Evolutionary conservation across 2,797 vertebrate genomes (phyloP).

Genomic region (Petrocephalus sullivani): DNA sequence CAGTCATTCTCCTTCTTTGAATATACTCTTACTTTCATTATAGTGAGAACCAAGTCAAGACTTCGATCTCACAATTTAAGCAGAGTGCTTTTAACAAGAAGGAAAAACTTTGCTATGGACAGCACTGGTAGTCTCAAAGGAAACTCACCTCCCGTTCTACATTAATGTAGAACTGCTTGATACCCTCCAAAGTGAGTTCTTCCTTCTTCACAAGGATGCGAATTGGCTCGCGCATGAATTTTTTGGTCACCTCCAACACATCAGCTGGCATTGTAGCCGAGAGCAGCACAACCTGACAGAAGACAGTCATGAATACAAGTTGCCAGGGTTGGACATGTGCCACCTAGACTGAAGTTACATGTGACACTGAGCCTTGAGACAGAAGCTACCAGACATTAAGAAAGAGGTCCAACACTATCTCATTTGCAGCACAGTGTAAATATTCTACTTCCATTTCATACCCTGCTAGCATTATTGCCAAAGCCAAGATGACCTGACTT

Average conservation of each 20-base stretch:
- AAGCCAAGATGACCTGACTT: slow-evolving; percentile 42
- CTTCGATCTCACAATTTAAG: slow-evolving; percentile 73
- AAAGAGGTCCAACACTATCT: slow-evolving; percentile 69
- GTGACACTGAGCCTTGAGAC: slow-evolving; percentile 65
- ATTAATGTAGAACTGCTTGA: slow-evolving; percentile 49
- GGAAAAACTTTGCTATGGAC: slow-evolving; percentile 18
- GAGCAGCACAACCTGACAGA: slow-evolving; percentile 42
- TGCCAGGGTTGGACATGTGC: background rate
- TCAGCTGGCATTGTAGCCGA: slow-evolving; percentile 46
- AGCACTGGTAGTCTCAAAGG: background rate
- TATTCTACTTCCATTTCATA: slow-evolving; percentile 63
- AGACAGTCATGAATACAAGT: background rate
- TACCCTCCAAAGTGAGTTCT: slow-evolving; percentile 46
- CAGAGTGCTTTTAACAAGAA: slow-evolving; percentile 75
- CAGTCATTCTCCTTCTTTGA: slow-evolving; percentile 70
- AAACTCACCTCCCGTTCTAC: slow-evolving; percentile 43
- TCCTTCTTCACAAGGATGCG: slow-evolving; percentile 47
- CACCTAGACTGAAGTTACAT: slow-evolving; percentile 25
- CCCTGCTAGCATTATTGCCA: slow-evolving; percentile 67
- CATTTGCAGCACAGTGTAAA: slow-evolving; percentile 51
- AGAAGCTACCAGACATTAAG: slow-evolving; percentile 66
- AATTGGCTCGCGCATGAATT: slow-evolving; percentile 45
- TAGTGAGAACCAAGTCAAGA: slow-evolving; percentile 61
- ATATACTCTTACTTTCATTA: slow-evolving; percentile 78
- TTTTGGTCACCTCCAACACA: slow-evolving; percentile 47